Evolutionary conservation across 2,888 invertebrate species (phyloP), one percentile per base, ranked within the genome.

Genomic region (Maniola hyperantus): DNA sequence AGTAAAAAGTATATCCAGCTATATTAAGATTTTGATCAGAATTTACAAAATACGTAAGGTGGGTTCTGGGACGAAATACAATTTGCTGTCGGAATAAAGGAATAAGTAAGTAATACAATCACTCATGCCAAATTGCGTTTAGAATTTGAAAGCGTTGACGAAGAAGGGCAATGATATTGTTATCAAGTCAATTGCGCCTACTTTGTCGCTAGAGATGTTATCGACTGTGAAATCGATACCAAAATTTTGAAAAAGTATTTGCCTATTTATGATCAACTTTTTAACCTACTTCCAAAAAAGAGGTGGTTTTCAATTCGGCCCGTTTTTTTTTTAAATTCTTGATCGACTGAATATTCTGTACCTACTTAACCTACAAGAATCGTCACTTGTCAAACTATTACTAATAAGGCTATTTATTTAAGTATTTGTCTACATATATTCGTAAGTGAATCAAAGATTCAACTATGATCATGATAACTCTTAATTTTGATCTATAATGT

Each of bases 131-230:
- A 82, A 85, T 83, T 84, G 82, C 81, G 81, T 82, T 83, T 75
- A 70, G 71, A 81, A 84, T 85, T 87, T 84, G 84, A 78, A 75
- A 79, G 77, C 76, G 78, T 83, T 81, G 81, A 84, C 85, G 84
- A 84, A 83, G 82, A 83, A 76, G 77, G 69, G 76, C 78, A 76
- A 82, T 84, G 83, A 83, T 79, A 84, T 80, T 80, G 79, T 83
- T 85, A 84, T 81, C 79, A 79, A 73, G 79, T 78, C 71, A 72
- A 70, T 73, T 78, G 79, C 79, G 81, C 79, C 74, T 64, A 64
- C 60, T 66, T 42, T 8, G 44, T 18, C 42, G 34, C 54, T 63
- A 63, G 63, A 34, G 63, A 63, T 46, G 63, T 63, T 13, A 57
- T 42, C 15, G 15, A 39, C 10, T 6, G 33, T 33, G 33, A 13